Evolutionary conservation across 1,140 invertebrate species (phyloP), one percentile per base, ranked within the genome.

Genomic region (Cecropterus lyciades): DNA sequence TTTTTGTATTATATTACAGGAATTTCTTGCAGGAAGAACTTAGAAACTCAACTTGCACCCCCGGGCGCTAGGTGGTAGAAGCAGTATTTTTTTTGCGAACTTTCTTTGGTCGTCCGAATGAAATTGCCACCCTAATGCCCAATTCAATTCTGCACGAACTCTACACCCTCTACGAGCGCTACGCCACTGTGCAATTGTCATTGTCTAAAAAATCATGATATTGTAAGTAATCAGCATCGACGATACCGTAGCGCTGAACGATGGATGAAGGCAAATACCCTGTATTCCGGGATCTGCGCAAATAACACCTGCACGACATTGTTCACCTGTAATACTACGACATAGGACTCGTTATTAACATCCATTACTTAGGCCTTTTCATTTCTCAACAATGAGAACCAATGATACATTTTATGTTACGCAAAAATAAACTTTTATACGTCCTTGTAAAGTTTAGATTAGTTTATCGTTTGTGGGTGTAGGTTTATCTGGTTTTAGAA

Each of bases 211-310:
- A 69, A 71, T 73, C 65, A 73, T 69, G 65, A 71, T 75, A 70
- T 73, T 59, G 62, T 66, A 69, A 65, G 56, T 77, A 74, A 77
- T 77, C 67, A 65, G 27, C 55, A 65, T 55, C 65, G 67, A 65
- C 64, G 64, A 16, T 43, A 49, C 64, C 59, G 27, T 40, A 49
- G 52, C 71, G 57, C 13, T 49, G 57, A 62, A 49, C 24, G 43
- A 33, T 46, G 14, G 10, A n/a, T n/a, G 56, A 24, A 60, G 43
- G 43, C 57, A 48, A 60, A 60, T 48, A 60, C 14, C 3, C 43
- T 37, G 24, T 33, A 60, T 33, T 60, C 24, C 30, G 27, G 24
- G 40, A 11, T 43, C 30, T 49, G 8, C 16, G 48, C 48, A 62
- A 42, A 49, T 30, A 62, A 17, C 30, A 51, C 59, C 15, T 62